phyloP scores from a whole-genome alignment of 2,888 invertebrate genomes.

The Apotomis betuletana region DNA sequence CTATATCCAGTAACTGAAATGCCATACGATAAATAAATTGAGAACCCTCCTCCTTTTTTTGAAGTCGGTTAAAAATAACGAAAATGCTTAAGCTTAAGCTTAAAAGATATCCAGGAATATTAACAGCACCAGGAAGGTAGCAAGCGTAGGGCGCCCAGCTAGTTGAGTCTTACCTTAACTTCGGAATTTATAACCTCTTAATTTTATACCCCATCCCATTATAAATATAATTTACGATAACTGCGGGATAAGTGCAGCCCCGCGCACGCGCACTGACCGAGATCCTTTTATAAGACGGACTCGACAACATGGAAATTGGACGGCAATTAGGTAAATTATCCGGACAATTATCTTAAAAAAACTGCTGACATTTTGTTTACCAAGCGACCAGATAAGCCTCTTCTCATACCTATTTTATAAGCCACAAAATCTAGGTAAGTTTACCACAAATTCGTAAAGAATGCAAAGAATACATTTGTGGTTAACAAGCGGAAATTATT shows the following conservation, averaged over 20 bases:
- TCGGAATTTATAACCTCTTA: conserved; percentile 25
- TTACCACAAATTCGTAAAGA: conserved; percentile 14
- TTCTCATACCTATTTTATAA: not conserved
- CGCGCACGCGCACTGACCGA: not conserved
- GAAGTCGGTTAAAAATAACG: no score
- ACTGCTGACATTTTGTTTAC: not conserved
- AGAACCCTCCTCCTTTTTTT: no score
- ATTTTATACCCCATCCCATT: conserved; percentile 26
- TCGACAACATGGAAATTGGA: conserved; percentile 12
- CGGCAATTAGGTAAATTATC: conserved; percentile 17
- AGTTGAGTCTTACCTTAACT: conserved; percentile 8
- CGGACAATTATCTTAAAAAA: conserved; percentile 4
- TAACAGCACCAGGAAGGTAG: conserved; percentile 19
- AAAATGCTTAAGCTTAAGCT: no score
- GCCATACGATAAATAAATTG: no score
- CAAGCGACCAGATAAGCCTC: not conserved
- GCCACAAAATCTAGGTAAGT: not conserved
- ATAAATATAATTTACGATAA: conserved; percentile 33
- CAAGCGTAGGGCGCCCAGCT: not conserved
- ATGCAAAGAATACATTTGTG: conserved; percentile 19
- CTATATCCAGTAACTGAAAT: no score
- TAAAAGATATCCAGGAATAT: not conserved
- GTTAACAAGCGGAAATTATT: conserved; percentile 20
- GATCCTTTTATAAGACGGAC: conserved; percentile 14
- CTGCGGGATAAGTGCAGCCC: conserved; percentile 13